A percentile compares a stretch with the other conserved stretches of the same genome.
Evolutionary conservation across 2,113 vertebrate genomes (phyloP).

Genomic region (Sebastes fasciatus): DNA sequence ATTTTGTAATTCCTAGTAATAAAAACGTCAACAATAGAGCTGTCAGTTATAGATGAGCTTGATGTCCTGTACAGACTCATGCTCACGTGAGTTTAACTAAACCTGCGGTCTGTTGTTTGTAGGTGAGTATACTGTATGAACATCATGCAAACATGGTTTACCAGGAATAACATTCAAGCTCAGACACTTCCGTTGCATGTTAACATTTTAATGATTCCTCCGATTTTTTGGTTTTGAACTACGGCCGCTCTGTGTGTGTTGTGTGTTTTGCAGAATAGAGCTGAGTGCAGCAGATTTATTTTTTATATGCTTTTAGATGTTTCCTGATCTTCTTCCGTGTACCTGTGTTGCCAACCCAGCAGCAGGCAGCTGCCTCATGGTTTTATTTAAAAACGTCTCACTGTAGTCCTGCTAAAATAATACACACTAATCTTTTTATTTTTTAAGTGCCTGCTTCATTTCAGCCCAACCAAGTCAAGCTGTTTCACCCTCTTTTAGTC

Average conservation of each 20-base stretch:
- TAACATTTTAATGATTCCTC: conserved; percentile 54
- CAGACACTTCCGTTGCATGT: conserved; percentile 57
- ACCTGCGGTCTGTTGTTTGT: conserved; percentile 1
- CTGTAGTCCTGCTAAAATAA: conserved; percentile 53
- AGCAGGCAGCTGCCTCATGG: conserved; percentile 52
- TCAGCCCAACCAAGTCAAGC: conserved; percentile 59
- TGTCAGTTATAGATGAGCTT: not conserved
- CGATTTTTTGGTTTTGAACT: conserved; percentile 27
- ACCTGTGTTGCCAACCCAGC: conserved; percentile 35
- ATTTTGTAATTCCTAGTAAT: conserved; percentile 45
- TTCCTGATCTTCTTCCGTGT: conserved; percentile 40
- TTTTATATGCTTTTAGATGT: conserved; percentile 65
- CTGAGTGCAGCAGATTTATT: conserved; percentile 46
- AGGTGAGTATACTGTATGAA: conserved; percentile 1
- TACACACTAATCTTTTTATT: conserved; percentile 53
- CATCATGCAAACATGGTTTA: conserved; percentile 14
- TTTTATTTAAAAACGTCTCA: conserved; percentile 44
- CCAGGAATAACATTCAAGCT: conserved; percentile 9
- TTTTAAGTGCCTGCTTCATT: conserved; percentile 71
- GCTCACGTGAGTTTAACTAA: not conserved
- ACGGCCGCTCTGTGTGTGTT: conserved; percentile 30
- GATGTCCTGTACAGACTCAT: conserved; percentile 1
- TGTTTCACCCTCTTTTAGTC: conserved; percentile 62
- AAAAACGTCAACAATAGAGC: conserved; percentile 14
- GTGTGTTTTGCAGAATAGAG: conserved; percentile 43